Percentiles rank a stretch among this genome's conserved stretches.
Conservation (phyloP, 2,888 invertebrate genomes). For the Eristalinus sepulchralis region DNA sequence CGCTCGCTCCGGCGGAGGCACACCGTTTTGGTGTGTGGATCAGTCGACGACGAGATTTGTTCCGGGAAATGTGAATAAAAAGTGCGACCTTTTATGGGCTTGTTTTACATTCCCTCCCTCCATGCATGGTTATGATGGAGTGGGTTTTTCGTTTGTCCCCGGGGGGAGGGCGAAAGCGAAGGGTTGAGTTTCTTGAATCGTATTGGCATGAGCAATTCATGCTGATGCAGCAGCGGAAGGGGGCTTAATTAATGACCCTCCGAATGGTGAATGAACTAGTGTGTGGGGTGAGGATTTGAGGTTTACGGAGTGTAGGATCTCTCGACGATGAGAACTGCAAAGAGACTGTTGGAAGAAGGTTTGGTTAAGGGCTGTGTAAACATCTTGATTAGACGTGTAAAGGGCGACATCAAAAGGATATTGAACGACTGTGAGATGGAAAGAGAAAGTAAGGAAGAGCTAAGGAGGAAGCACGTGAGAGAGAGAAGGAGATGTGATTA, state of each 20-base stretch:
- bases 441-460: too few relatives aligned
- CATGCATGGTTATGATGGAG: background rate
- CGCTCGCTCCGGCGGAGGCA: background rate
- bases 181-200: background rate
- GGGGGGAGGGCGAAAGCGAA: background rate
- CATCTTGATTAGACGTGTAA: too few relatives aligned
- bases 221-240: background rate
- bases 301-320: too few relatives aligned
- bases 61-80: conserved; percentile 21
- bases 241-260: background rate
- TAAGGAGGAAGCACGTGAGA: too few relatives aligned
- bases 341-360: too few relatives aligned
- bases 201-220: background rate
- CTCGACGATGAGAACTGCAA: background rate
- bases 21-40: background rate
- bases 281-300: background rate
- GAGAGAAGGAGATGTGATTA: too few relatives aligned
- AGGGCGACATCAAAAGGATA: too few relatives aligned
- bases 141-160: background rate
- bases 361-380: too few relatives aligned
- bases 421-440: too few relatives aligned
- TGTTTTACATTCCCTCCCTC: background rate
- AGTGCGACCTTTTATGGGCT: conserved; percentile 1
- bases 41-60: background rate
- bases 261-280: background rate